Conservation (phyloP, 1,140 invertebrate species). For the Pseudachorutes palmiensis region DNA sequence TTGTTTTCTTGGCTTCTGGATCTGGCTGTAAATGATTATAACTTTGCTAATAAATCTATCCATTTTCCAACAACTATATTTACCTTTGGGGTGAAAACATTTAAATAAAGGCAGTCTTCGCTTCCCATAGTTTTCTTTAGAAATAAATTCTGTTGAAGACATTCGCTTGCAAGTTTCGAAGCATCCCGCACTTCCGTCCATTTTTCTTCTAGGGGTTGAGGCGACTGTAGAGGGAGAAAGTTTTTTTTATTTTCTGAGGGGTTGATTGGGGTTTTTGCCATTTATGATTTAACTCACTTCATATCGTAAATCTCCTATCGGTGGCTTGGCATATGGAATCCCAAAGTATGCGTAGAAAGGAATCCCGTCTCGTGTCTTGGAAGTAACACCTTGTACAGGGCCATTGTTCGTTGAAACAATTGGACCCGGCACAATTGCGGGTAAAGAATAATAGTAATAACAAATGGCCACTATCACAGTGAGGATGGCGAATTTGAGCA, state of each 20-base stretch:
- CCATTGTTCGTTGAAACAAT: slow-evolving; percentile 4
- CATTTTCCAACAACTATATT: background rate
- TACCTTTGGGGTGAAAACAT: slow-evolving; percentile 14
- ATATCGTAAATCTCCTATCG: background rate
- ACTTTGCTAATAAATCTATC: too few relatives aligned
- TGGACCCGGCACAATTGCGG: background rate
- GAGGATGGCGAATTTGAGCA: background rate
- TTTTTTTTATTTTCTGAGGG: background rate
- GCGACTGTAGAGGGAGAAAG: background rate
- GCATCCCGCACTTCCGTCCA: background rate
- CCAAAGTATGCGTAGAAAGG: slow-evolving; percentile 4
- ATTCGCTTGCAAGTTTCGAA: background rate
- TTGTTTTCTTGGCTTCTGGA: background rate
- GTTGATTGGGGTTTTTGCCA: too few relatives aligned
- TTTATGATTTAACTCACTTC: too few relatives aligned
- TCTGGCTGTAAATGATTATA: background rate
- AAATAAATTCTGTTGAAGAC: background rate
- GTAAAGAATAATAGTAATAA: background rate
- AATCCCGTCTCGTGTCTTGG: background rate
- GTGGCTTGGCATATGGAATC: slow-evolving; percentile 14
- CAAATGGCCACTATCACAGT: background rate
- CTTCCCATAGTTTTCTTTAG: background rate
- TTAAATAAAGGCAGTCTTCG: slow-evolving; percentile 11
- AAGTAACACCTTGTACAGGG: background rate
- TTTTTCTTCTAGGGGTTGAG: background rate